Evolutionary conservation across 1,140 invertebrate genomes (phyloP), one percentile per base, ranked within the genome.

Genomic region (Nephila pilipes): DNA sequence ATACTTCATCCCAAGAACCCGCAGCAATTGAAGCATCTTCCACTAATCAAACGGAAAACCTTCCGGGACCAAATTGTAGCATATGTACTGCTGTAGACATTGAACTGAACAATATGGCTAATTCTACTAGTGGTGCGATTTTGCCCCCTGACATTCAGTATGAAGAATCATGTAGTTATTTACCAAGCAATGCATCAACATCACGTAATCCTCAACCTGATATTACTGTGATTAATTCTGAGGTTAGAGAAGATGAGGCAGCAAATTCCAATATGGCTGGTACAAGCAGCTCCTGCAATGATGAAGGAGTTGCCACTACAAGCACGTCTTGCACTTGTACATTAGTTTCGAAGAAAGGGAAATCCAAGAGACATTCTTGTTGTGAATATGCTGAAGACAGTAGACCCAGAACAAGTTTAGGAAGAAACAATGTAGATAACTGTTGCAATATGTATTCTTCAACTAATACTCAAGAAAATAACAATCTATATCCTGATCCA

Each of bases 401-500:
- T 63, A 65, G 22, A 16, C 36, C 58, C 3, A n/a, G 29, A n/a
- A n/a, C 18, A 20, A 58, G 54, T 75, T 29, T n/a, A 54, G 36
- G 29, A 38, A 60, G 65, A 10, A 81, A 29, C 63, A 85, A 85
- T 63, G n/a, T 85, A 16, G 79, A 88, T 20, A 94, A 93, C 20
- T 75, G 91, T 25, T 69, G 36, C 10, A 94, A 75, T 81, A 85
- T 93, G n/a, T 85, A 91, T 87, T 22, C 89, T 18, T 81, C 93
- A n/a, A 57, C n/a, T 25, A 80, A 79, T 32, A 46, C 46, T 46
- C 55, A 90, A n/a, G 32, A 79, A 32, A 93, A 88, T 54, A 90
- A 92, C 38, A 93, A 91, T 46, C 79, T 92, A 32, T 87, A 81
- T 87, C 94, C 94, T 55, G 94, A 94, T 85, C 94, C 94, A 0